Evolutionary conservation across 2,797 vertebrate species (phyloP).

Genomic region (Australoheros facetus): DNA sequence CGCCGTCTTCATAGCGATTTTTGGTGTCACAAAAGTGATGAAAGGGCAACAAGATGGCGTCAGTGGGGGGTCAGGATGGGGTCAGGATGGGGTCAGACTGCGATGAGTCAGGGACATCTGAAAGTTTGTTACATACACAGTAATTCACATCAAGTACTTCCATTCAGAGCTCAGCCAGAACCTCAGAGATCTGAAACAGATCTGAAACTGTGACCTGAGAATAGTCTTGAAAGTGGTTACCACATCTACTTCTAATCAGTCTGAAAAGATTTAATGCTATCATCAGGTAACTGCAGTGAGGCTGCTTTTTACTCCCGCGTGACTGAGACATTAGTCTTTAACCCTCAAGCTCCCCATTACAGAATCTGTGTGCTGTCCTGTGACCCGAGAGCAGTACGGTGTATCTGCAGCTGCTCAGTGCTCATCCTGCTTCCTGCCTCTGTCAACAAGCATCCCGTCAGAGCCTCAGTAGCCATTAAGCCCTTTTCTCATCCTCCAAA

Average conservation of each 20-base stretch:
- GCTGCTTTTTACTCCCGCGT: neutral
- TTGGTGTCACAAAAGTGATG: neutral
- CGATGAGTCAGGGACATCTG: neutral
- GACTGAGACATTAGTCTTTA: neutral
- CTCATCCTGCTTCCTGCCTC: neutral
- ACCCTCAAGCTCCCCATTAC: neutral
- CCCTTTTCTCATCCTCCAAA: neutral
- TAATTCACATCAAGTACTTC: neutral
- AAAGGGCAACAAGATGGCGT: no score
- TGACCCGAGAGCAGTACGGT: neutral
- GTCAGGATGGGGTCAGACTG: neutral
- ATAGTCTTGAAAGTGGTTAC: fast-evolving
- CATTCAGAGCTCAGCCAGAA: neutral
- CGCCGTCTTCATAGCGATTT: no score
- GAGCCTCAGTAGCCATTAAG: no score
- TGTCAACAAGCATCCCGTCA: neutral
- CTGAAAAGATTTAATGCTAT: neutral
- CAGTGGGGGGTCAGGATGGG: neutral
- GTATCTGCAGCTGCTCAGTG: neutral
- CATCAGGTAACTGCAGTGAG: neutral
- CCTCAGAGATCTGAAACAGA: no score
- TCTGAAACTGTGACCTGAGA: no score
- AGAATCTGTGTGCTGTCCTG: neutral
- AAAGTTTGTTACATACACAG: fast-evolving
- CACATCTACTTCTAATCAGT: neutral